Conservation (phyloP, 2,888 invertebrate genomes). For the Vanessa cardui region DNA sequence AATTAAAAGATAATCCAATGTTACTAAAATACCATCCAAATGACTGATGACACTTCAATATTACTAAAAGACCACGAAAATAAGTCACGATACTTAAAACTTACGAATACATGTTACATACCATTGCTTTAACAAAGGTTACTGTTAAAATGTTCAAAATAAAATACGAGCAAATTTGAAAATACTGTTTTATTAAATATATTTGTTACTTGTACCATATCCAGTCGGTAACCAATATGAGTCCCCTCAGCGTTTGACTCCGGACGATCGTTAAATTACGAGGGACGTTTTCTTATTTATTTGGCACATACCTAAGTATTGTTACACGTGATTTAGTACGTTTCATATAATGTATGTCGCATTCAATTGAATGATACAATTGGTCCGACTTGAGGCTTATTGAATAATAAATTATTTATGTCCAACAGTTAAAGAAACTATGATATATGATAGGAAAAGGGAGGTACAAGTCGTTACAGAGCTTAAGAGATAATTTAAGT, state of each 20-base stretch:
- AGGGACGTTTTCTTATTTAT: constrained; percentile 42
- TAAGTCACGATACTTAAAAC: too few species aligned
- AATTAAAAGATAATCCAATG: too few species aligned
- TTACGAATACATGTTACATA: too few species aligned
- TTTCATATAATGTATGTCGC: constrained; percentile 9
- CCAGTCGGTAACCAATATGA: constrained; percentile 3
- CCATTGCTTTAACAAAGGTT: too few species aligned
- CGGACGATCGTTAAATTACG: constrained; percentile 40
- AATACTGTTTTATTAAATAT: background rate
- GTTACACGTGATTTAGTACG: constrained; percentile 19
- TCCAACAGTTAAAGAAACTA: background rate
- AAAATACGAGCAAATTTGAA: background rate
- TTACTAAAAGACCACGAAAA: too few species aligned
- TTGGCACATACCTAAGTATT: constrained; percentile 37
- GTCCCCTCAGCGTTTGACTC: constrained; percentile 30
- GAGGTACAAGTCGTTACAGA: too few species aligned
- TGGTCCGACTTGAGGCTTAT: background rate
- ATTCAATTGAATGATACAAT: background rate
- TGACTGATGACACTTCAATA: too few species aligned
- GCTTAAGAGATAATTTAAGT: too few species aligned
- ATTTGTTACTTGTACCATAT: background rate
- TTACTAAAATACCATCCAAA: too few species aligned
- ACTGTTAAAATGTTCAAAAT: too few species aligned
- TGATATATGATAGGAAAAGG: too few species aligned
- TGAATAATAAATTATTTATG: background rate